Conservation (phyloP, 2,113 vertebrate species). For the Anthoscopus minutus region DNA sequence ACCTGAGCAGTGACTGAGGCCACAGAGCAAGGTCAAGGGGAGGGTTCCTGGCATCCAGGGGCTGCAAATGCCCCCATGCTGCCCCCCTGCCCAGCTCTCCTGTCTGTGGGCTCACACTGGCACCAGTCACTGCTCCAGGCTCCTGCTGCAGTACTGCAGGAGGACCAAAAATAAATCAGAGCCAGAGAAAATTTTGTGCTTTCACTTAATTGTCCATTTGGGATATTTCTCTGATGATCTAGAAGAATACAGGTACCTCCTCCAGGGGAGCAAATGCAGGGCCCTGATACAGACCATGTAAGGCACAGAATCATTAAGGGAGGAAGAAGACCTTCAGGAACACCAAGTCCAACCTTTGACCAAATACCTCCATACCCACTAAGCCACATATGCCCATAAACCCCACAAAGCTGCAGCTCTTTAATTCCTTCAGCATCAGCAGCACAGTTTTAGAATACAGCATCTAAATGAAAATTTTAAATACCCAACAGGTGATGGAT, state of each 20-base stretch:
- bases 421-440: background rate
- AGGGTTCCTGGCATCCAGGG: background rate
- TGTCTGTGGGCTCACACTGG: rapidly evolving
- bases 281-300: rapidly evolving
- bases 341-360: background rate
- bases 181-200: rapidly evolving
- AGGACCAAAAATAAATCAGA: rapidly evolving
- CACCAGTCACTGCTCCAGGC: background rate
- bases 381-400: background rate
- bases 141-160: background rate
- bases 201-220: background rate
- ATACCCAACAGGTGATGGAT: background rate
- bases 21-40: rapidly evolving
- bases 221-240: background rate
- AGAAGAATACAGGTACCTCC: rapidly evolving
- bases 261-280: background rate
- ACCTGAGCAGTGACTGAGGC: background rate
- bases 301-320: background rate
- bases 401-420: background rate
- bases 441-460: background rate
- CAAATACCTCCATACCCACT: background rate
- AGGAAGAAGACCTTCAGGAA: background rate
- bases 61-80: background rate
- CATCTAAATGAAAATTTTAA: background rate
- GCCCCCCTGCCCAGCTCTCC: rapidly evolving